Conservation (phyloP, 2,888 invertebrate genomes). For the Drosophila birchii region DNA sequence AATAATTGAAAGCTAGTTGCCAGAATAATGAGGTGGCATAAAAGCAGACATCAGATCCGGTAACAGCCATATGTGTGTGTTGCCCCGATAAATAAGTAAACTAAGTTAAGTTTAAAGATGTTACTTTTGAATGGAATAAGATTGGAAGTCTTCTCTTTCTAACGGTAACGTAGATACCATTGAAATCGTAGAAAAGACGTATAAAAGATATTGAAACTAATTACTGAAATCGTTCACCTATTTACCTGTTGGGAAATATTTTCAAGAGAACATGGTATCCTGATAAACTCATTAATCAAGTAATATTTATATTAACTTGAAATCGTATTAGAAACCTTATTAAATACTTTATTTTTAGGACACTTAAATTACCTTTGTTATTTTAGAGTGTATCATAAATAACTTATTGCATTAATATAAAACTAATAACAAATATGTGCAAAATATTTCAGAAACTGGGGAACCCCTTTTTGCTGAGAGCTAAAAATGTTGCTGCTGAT, state of each 20-base stretch:
- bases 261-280: no score
- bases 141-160: no score
- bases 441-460: neutral
- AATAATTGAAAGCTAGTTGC: constrained; percentile 43
- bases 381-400: neutral
- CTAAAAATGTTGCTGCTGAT: constrained; percentile 26
- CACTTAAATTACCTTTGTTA: no score
- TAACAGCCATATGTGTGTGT: neutral
- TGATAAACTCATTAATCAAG: no score
- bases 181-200: no score
- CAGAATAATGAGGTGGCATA: constrained; percentile 22
- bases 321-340: no score
- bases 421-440: neutral
- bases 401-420: neutral
- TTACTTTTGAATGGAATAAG: neutral
- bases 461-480: constrained; percentile 9
- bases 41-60: constrained; percentile 7
- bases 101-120: neutral
- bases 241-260: no score
- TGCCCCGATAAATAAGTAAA: constrained; percentile 1
- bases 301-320: no score
- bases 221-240: no score
- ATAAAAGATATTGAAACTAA: no score
- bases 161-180: no score
- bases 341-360: neutral